Base-by-base conservation (phyloP, 2,113 vertebrate species). In the Coturnix japonica region DNA sequence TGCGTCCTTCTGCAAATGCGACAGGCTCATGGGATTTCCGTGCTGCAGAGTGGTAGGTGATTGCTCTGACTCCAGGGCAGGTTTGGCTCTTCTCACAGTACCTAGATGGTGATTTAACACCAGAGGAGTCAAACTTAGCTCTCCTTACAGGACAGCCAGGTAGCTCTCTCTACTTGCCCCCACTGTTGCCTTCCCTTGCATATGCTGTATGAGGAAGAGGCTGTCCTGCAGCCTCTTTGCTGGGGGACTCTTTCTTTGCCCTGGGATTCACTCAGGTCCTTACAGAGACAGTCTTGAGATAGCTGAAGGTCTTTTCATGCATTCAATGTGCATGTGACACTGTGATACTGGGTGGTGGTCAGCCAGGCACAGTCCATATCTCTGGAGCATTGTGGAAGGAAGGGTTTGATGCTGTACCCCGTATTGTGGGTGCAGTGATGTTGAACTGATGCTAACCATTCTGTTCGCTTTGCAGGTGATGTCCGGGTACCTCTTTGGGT, bases 401-500 rank as follows among this genome's bases (percentile, higher is more conserved):
- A 54, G 70, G 63, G 21, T 46, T 70, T 65, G 41, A 6, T 57
- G 28, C 7, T 17, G 0, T 0, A 8, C 0, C 0, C 25, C 7
- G 23, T 60, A 43, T 41, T 14, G 12, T 7, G 5, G 46, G 25
- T 30, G 6, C 26, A 9, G 12, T 9, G 21, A 8, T 30, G 20
- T 5, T 23, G 44, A 26, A 10, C 21, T 71, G 71, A 47, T 85
- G 56, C 6, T 22, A 13, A 8, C 13, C 1, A 1, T 13, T 46
- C 56, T 90, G 7, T 14, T 74, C 81, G 88, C 46, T 51, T 61
- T 64, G 9, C 88, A 99, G 99, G 93, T 66, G 96, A 97, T 5
- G 85, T 98, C 19, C 90, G 2, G 5, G 98, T 99, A 25, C 99
- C 98, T 17, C 95, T 99, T 13, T 99, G 99, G 99, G 98, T 99